Evolutionary conservation across 37 sponge, comb jelly and placozoan genomes (phyloP).

Genomic region (Bolinopsis microptera): DNA sequence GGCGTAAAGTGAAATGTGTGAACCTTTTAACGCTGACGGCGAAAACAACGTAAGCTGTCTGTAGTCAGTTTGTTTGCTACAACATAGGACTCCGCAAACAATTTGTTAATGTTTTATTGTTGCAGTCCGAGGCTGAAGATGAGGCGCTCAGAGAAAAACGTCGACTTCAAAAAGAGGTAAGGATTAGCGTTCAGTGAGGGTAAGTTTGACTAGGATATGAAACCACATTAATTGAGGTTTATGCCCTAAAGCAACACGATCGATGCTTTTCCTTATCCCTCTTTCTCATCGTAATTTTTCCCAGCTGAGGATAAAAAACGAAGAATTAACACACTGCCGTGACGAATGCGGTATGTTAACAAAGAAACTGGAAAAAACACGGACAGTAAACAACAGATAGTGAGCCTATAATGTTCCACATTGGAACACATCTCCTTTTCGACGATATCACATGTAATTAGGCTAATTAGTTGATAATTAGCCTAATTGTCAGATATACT

Average conservation of each 20-base stretch:
- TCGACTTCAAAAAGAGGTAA: constrained; percentile 62
- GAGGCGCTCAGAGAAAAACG: constrained; percentile 51
- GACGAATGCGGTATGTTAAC: constrained; percentile 23
- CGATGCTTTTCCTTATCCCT: too few species aligned
- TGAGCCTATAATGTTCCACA: constrained; percentile 21
- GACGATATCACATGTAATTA: neutral
- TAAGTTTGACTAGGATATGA: neutral
- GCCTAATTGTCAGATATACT: neutral
- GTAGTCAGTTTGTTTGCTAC: too few species aligned
- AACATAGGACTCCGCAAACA: neutral
- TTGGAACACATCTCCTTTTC: constrained; percentile 37
- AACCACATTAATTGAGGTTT: too few species aligned
- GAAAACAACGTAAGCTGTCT: too few species aligned
- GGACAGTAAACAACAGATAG: constrained; percentile 18
- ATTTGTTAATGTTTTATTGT: neutral
- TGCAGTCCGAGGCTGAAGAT: constrained; percentile 51
- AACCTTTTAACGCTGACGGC: too few species aligned
- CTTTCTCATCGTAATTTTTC: too few species aligned
- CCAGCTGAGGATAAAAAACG: constrained; percentile 53
- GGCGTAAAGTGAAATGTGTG: too few species aligned
- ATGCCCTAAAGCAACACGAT: too few species aligned
- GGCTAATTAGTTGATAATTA: neutral
- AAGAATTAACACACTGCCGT: constrained; percentile 1
- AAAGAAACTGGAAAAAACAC: constrained; percentile 17
- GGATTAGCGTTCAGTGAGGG: neutral